phyloP scores from a whole-genome alignment of 2,888 invertebrate species.

The Microplitis deprimator region DNA sequence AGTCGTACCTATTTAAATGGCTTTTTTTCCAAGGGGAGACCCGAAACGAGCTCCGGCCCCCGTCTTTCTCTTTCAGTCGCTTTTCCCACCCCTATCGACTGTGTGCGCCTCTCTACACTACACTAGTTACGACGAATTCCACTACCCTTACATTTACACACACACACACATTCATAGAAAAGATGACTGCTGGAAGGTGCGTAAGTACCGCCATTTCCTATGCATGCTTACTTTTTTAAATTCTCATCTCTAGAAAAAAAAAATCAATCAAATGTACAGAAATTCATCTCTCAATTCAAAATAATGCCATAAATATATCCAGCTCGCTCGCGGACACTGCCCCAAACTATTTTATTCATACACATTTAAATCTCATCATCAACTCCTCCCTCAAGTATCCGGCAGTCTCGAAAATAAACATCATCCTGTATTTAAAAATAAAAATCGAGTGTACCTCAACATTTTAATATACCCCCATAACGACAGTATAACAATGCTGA shows the following conservation, averaged over 20 bases:
- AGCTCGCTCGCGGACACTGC: slow-evolving; percentile 23
- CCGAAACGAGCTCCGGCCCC: slow-evolving; percentile 55
- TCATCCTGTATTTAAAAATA: slow-evolving; percentile 8
- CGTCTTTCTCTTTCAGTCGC: slow-evolving; percentile 49
- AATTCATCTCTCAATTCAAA: neutral
- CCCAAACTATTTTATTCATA: neutral
- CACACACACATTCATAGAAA: neutral
- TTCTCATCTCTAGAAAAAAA: neutral
- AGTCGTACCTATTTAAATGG: slow-evolving; percentile 69
- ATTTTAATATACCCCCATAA: slow-evolving; percentile 13
- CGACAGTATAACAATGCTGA: slow-evolving; percentile 17
- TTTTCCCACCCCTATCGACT: slow-evolving; percentile 39
- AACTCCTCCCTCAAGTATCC: slow-evolving; percentile 25
- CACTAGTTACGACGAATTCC: slow-evolving; percentile 65
- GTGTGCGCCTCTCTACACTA: slow-evolving; percentile 34
- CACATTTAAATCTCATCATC: neutral
- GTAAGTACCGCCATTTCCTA: slow-evolving; percentile 57
- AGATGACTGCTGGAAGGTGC: neutral
- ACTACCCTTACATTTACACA: slow-evolving; percentile 50
- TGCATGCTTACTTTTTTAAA: slow-evolving; percentile 36
- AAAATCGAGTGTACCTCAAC: neutral
- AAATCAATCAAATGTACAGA: neutral
- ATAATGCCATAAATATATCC: neutral
- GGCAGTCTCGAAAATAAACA: slow-evolving; percentile 29
- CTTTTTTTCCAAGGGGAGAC: slow-evolving; percentile 67